Conservation (phyloP, 2,797 vertebrate species). For the Pseudocheirus occidentalis region DNA sequence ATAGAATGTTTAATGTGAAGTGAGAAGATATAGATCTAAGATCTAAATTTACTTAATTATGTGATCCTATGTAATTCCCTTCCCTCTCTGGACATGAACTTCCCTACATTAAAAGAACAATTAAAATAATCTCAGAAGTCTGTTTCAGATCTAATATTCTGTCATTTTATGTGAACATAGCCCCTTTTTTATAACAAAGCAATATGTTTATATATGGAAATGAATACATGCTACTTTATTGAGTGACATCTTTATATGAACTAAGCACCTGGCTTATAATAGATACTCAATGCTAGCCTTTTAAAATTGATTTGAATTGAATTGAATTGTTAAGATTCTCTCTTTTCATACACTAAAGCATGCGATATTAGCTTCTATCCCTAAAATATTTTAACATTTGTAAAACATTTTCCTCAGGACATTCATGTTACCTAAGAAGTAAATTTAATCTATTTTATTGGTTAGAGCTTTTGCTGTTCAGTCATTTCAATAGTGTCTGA, state of each 20-base stretch:
- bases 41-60: not conserved
- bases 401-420: not conserved
- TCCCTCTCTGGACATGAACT: not conserved
- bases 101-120: not conserved
- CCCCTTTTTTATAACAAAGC: not conserved
- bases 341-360: not conserved
- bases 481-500: not conserved
- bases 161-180: not conserved
- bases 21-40: not conserved
- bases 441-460: not conserved
- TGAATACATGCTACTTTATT: not conserved
- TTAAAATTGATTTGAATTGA: not conserved
- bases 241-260: not conserved
- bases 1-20: not conserved
- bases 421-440: not conserved
- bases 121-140: not conserved
- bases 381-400: not conserved
- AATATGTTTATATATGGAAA: not conserved
- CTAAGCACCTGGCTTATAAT: not conserved
- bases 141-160: not conserved
- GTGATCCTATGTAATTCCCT: not conserved
- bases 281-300: not conserved
- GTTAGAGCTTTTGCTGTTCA: not conserved
- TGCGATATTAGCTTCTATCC: not conserved
- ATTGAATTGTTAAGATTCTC: not conserved